Evolutionary conservation across 2,113 vertebrate genomes (phyloP).

Genomic region (Sylvia atricapilla): DNA sequence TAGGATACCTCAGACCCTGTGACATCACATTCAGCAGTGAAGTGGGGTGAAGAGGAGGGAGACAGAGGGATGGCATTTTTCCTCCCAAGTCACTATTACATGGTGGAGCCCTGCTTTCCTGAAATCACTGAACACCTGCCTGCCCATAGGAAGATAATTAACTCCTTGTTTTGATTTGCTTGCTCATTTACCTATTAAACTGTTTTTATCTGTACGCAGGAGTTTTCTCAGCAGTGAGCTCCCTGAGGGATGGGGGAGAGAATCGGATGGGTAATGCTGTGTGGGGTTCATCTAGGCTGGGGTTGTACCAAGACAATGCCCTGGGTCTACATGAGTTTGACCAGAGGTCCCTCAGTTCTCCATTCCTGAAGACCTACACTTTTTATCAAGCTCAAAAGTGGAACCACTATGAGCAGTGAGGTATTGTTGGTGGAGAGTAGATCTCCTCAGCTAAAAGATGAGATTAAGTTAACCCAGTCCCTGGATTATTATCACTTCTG

Average conservation of each 20-base stretch:
- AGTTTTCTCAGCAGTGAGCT: neutral
- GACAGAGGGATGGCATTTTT: neutral
- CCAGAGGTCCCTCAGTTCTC: neutral
- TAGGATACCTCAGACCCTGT: fast-evolving
- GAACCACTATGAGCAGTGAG: neutral
- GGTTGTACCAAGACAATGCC: neutral
- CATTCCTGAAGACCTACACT: neutral
- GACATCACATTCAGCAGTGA: neutral
- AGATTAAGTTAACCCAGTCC: neutral
- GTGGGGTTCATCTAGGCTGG: neutral
- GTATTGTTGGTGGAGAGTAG: neutral
- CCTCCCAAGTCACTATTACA: neutral
- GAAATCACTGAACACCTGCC: neutral
- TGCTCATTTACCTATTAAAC: neutral
- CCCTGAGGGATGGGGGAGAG: neutral
- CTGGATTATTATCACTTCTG: neutral
- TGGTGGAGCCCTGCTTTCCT: neutral
- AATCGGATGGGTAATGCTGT: neutral
- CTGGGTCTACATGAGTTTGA: neutral
- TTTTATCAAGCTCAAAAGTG: neutral
- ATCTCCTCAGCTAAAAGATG: neutral
- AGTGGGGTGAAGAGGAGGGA: neutral
- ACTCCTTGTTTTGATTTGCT: neutral
- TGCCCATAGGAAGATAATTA: fast-evolving
- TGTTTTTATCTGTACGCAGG: neutral